A percentile compares a stretch with the other conserved stretches of the same genome.
Evolutionary conservation across 1,140 invertebrate genomes (phyloP).

Genomic region (Amphibalanus amphitrite): DNA sequence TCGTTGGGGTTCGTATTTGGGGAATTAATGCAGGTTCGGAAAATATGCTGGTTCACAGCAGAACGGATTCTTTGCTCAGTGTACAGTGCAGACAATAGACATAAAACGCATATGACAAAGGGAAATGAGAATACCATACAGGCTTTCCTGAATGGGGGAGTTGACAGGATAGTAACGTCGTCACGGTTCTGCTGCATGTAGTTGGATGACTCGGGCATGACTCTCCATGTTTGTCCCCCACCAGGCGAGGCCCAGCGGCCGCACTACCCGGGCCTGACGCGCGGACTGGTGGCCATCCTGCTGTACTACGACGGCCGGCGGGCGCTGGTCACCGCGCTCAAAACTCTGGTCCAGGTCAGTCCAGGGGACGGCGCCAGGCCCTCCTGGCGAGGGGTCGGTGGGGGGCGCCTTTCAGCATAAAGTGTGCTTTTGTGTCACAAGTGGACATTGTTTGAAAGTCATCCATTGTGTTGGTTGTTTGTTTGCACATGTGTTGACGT

Average conservation of each 20-base stretch:
- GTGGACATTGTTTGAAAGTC: too few relatives aligned
- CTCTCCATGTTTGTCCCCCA: neutral
- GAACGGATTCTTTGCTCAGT: neutral
- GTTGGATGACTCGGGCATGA: neutral
- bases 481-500: too few relatives aligned
- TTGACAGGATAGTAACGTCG: neutral
- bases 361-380: too few relatives aligned
- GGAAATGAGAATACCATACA: neutral
- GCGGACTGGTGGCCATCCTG: slow-evolving; percentile 76
- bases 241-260: slow-evolving; percentile 68
- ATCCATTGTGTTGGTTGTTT: too few relatives aligned
- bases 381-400: too few relatives aligned
- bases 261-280: slow-evolving; percentile 65
- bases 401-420: too few relatives aligned
- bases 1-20: too few relatives aligned
- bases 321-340: slow-evolving; percentile 54
- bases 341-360: slow-evolving; percentile 30
- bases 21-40: too few relatives aligned
- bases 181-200: neutral
- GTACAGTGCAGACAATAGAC: neutral
- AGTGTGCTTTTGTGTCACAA: too few relatives aligned
- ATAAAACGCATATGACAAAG: neutral
- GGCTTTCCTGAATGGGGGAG: neutral
- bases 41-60: neutral
- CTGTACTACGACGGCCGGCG: slow-evolving; percentile 83